Evolutionary conservation across 2,888 invertebrate genomes (phyloP).

Genomic region (Orgyia antiqua): DNA sequence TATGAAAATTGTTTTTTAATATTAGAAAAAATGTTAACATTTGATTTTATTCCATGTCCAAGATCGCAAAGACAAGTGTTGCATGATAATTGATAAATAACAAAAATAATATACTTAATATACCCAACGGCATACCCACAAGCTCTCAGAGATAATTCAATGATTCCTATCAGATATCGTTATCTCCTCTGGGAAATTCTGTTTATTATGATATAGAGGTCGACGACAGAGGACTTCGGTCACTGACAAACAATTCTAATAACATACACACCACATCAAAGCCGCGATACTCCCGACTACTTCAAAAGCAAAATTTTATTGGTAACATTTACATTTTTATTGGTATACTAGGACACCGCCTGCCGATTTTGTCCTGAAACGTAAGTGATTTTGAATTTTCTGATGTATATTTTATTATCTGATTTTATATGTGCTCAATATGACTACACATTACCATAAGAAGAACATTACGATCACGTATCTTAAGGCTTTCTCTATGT

Average conservation of each 20-base stretch:
- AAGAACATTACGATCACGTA: constrained; percentile 57
- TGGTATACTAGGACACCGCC: constrained; percentile 71
- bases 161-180: constrained; percentile 41
- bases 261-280: constrained; percentile 64
- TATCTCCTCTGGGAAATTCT: constrained; percentile 45
- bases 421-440: constrained; percentile 72
- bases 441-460: constrained; percentile 64
- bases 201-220: constrained; percentile 42
- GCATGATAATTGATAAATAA: constrained; percentile 23
- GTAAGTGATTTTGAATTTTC: constrained; percentile 78
- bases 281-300: constrained; percentile 46
- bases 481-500: constrained; percentile 36
- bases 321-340: constrained; percentile 75
- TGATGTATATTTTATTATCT: constrained; percentile 76
- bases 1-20: no score
- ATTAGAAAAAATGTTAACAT: no score
- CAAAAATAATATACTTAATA: constrained; percentile 19
- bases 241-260: constrained; percentile 51
- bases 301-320: constrained; percentile 76
- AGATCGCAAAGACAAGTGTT: constrained; percentile 13
- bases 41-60: no score
- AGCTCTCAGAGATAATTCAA: constrained; percentile 39
- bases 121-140: constrained; percentile 7
- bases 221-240: constrained; percentile 25
- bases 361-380: constrained; percentile 61